Evolutionary conservation across 1,140 invertebrate genomes (phyloP).

Genomic region (Papilio glaucus): DNA sequence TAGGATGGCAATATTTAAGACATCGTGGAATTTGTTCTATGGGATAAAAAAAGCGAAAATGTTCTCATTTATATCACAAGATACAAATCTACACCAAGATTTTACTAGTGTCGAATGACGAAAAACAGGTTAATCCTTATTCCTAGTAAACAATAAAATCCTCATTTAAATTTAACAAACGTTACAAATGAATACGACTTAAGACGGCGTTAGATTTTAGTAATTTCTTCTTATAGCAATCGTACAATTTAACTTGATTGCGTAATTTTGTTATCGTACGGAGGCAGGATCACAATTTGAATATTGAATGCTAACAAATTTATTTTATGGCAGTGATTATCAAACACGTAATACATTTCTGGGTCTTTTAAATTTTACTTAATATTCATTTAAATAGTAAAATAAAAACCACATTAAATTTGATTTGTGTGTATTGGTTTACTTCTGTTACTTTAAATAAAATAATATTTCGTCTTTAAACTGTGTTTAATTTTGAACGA

Average conservation of each 20-base stretch:
- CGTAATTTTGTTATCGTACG: constrained; percentile 33
- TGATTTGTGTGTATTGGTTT: not conserved
- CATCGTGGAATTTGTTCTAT: too few relatives aligned
- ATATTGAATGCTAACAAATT: constrained; percentile 8
- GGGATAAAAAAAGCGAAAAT: too few relatives aligned
- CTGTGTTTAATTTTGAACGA: too few relatives aligned
- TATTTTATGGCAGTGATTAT: constrained; percentile 15
- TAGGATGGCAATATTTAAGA: too few relatives aligned
- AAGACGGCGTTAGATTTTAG: constrained; percentile 17
- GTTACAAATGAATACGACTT: constrained; percentile 8
- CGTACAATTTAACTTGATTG: constrained; percentile 32
- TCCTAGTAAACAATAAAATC: not conserved
- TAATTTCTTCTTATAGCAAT: constrained; percentile 22
- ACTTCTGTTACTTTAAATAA: too few relatives aligned
- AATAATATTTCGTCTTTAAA: too few relatives aligned
- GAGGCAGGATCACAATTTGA: constrained; percentile 33
- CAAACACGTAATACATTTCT: constrained; percentile 5
- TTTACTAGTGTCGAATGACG: too few relatives aligned
- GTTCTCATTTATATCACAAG: too few relatives aligned
- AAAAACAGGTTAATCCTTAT: too few relatives aligned
- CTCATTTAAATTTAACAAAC: constrained; percentile 6
- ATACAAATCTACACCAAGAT: too few relatives aligned
- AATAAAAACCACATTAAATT: not conserved
- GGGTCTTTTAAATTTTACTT: not conserved
- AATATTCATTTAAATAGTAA: not conserved